Percentiles rank a stretch among this genome's conserved stretches.
Conservation (phyloP, 1,140 invertebrate species). For the Bemisia tabaci region DNA sequence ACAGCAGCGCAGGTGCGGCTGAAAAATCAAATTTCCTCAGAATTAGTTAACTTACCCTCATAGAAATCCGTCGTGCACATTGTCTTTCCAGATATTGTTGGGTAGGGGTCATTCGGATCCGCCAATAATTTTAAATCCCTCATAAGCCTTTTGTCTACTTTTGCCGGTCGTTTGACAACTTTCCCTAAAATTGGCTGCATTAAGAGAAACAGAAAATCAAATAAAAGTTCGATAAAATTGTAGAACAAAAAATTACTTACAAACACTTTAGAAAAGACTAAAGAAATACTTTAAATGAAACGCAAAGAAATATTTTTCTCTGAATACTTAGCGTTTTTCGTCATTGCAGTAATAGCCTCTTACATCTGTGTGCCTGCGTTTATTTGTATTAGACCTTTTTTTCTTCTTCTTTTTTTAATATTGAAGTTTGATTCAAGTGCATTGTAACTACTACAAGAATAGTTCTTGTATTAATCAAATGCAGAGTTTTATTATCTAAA, state of each 20-base stretch:
- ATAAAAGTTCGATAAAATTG: background rate
- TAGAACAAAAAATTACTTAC: constrained; percentile 6
- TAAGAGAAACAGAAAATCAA: constrained; percentile 9
- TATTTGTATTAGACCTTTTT: background rate
- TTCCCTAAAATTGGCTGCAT: constrained; percentile 78
- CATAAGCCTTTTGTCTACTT: constrained; percentile 63
- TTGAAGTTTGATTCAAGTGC: no score
- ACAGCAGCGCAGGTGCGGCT: no score
- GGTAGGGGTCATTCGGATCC: constrained; percentile 64
- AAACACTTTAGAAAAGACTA: constrained; percentile 1
- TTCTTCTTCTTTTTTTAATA: background rate
- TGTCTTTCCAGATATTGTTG: constrained; percentile 78
- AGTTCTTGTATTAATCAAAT: no score
- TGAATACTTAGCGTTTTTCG: no score
- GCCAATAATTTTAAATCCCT: constrained; percentile 61
- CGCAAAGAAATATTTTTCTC: background rate
- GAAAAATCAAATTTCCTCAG: no score
- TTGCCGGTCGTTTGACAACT: constrained; percentile 59
- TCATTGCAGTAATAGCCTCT: background rate
- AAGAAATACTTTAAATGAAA: background rate
- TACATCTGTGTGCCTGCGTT: background rate
- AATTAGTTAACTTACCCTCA: no score
- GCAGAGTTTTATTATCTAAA: no score
- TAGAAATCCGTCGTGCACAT: constrained; percentile 97
- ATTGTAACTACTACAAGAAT: no score